Conservation (phyloP, 2,888 invertebrate species). For the Micoletzkya japonica region DNA sequence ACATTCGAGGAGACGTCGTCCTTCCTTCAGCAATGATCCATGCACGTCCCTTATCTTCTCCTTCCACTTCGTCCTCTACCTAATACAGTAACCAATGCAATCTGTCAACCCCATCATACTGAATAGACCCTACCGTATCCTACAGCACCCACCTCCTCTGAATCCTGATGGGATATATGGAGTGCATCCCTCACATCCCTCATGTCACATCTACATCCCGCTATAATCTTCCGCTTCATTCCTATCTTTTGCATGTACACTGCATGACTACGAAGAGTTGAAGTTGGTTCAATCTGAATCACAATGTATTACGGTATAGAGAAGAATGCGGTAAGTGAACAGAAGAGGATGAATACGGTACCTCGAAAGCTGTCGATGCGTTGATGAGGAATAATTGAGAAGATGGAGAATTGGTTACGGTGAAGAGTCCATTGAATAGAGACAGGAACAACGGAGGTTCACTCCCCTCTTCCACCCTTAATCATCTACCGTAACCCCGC, state of each 20-base stretch:
- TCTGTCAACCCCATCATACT: background rate
- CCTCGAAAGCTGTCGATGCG: background rate
- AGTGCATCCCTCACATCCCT: slow-evolving; percentile 21
- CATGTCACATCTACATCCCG: slow-evolving; percentile 14
- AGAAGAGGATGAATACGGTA: background rate
- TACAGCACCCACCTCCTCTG: background rate
- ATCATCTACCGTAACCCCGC: background rate
- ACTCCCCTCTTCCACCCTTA: slow-evolving; percentile 18
- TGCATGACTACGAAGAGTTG: slow-evolving; percentile 17
- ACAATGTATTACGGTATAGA: background rate
- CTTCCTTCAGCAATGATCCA: slow-evolving; percentile 38
- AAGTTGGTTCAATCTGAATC: background rate
- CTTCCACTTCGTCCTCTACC: slow-evolving; percentile 34
- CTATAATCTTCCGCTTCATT: background rate
- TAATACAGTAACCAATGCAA: background rate
- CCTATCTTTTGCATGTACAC: background rate
- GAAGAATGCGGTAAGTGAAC: background rate
- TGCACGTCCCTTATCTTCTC: slow-evolving; percentile 31
- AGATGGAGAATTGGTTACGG: background rate
- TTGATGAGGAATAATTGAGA: no score
- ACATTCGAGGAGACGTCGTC: slow-evolving; percentile 36
- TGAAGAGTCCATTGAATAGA: slow-evolving; percentile 33
- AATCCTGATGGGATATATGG: background rate
- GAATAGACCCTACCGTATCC: background rate
- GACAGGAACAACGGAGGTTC: slow-evolving; percentile 42